phyloP scores from a whole-genome alignment of 2,888 invertebrate genomes.

The Cryptops parisi region DNA sequence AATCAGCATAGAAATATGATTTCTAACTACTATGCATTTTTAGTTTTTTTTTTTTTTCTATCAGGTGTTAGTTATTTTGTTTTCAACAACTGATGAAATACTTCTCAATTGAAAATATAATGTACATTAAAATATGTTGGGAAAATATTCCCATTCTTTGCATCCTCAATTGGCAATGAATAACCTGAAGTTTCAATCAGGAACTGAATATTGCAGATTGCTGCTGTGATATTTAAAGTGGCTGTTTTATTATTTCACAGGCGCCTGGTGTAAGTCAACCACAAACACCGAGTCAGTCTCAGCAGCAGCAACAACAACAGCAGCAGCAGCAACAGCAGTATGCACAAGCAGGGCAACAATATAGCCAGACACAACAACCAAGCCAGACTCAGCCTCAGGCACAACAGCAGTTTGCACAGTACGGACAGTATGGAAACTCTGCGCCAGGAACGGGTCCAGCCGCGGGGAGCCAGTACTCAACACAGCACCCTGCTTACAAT shows the following conservation, averaged over 20 bases:
- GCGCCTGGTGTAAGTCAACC: background rate
- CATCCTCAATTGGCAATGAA: too few relatives aligned
- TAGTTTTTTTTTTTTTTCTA: too few relatives aligned
- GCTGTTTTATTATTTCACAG: background rate
- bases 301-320: background rate
- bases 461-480: conserved; percentile 4
- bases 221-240: too few relatives aligned
- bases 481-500: conserved; percentile 8
- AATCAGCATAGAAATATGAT: too few relatives aligned
- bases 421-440: conserved; percentile 16
- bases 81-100: too few relatives aligned
- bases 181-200: too few relatives aligned
- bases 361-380: conserved; percentile 10
- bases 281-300: background rate
- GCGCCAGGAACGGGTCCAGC: conserved; percentile 5
- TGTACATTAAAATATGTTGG: too few relatives aligned
- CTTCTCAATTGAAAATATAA: too few relatives aligned
- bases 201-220: too few relatives aligned
- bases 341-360: conserved; percentile 7
- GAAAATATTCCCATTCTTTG: too few relatives aligned
- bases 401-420: conserved; percentile 17
- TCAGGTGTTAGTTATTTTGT: too few relatives aligned
- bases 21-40: too few relatives aligned
- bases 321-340: conserved; percentile 9
- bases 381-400: conserved; percentile 14